Evolutionary conservation across 2,113 vertebrate species (phyloP).

Genomic region (Isichthys henryi): DNA sequence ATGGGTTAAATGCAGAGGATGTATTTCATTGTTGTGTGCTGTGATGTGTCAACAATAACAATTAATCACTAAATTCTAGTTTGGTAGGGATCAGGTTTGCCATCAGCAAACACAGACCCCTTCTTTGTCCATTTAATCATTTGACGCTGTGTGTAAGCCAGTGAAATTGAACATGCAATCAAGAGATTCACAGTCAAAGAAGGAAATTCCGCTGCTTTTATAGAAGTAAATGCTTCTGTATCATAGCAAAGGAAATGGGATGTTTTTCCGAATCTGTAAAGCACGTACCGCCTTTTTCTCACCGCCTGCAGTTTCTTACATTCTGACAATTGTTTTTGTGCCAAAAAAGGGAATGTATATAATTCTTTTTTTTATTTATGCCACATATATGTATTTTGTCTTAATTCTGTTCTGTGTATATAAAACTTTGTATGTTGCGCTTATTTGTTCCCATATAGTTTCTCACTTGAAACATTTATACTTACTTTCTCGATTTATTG

Average conservation of each 20-base stretch:
- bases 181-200: not conserved
- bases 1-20: no score
- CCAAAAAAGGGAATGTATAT: not conserved
- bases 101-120: not conserved
- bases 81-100: not conserved
- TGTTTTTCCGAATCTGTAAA: not conserved
- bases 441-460: not conserved
- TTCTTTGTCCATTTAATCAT: not conserved
- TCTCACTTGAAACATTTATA: not conserved
- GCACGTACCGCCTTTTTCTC: not conserved
- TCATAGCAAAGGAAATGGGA: not conserved
- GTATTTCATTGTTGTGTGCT: no score
- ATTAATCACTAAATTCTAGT: not conserved
- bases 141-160: not conserved
- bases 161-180: not conserved
- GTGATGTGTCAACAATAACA: no score
- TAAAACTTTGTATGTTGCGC: not conserved
- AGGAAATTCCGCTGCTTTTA: not conserved
- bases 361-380: not conserved
- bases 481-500: not conserved
- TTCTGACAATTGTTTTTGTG: conserved; percentile 4
- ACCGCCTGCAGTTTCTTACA: not conserved
- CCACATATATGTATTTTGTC: not conserved
- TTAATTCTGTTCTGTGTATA: not conserved
- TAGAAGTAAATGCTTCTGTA: not conserved